phyloP scores from a whole-genome alignment of 2,888 invertebrate species.

The Coleophora deauratella region DNA sequence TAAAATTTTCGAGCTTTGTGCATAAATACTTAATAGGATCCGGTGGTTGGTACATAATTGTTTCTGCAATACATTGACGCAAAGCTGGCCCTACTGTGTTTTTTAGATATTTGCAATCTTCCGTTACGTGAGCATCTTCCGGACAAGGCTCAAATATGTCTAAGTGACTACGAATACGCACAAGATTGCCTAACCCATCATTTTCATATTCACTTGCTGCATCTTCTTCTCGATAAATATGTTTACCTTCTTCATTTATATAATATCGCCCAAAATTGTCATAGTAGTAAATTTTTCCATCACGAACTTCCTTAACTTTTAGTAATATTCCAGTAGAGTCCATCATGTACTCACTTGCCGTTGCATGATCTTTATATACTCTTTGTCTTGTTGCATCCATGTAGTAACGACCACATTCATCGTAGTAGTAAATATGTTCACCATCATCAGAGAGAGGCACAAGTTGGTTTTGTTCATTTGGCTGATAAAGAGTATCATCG shows the following conservation, averaged over 20 bases:
- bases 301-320: conserved; percentile 51
- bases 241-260: conserved; percentile 49
- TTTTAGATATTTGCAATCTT: conserved; percentile 60
- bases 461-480: conserved; percentile 49
- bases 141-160: conserved; percentile 53
- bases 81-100: conserved; percentile 50
- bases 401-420: conserved; percentile 62
- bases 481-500: conserved; percentile 44
- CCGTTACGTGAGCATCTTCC: conserved; percentile 50
- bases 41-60: conserved; percentile 51
- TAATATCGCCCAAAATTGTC: conserved; percentile 62
- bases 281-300: conserved; percentile 50
- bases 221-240: conserved; percentile 55
- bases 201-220: conserved; percentile 58
- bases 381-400: conserved; percentile 47
- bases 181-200: conserved; percentile 64
- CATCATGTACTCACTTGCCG: conserved; percentile 62
- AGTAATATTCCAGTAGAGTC: conserved; percentile 49
- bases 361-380: conserved; percentile 52
- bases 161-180: conserved; percentile 49
- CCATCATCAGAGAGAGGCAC: conserved; percentile 50
- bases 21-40: conserved; percentile 62
- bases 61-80: conserved; percentile 51
- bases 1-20: conserved; percentile 41
- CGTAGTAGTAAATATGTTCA: conserved; percentile 52